phyloP scores from a whole-genome alignment of 1,140 invertebrate species.

The Magallana angulata region DNA sequence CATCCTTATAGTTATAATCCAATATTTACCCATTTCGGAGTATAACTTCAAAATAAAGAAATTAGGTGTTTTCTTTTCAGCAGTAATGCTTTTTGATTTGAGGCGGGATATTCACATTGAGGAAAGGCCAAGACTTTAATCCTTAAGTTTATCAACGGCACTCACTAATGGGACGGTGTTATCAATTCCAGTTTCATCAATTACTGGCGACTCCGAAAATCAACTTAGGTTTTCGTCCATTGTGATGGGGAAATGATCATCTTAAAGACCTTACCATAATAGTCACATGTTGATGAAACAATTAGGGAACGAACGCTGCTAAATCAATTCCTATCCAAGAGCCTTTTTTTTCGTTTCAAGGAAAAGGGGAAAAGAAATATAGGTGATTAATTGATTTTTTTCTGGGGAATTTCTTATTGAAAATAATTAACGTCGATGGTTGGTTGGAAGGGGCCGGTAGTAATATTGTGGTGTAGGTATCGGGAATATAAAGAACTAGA shows the following conservation, averaged over 20 bases:
- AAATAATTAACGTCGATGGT: background rate
- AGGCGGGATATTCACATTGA: background rate
- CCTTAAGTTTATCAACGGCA: background rate
- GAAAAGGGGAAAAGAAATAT: background rate
- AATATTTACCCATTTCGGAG: too few relatives aligned
- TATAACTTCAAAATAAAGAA: too few relatives aligned
- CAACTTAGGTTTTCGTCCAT: constrained; percentile 31
- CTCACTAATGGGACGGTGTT: background rate
- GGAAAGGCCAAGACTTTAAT: background rate
- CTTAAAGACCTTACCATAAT: background rate
- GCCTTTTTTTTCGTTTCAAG: background rate
- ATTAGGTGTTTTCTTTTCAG: too few relatives aligned
- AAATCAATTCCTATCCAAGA: constrained; percentile 30
- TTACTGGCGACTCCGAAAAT: constrained; percentile 18
- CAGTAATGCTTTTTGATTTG: too few relatives aligned
- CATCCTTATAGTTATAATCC: too few relatives aligned
- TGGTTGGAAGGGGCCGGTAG: background rate
- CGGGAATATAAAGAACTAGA: too few relatives aligned
- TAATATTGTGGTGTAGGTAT: too few relatives aligned
- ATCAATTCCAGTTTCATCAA: constrained; percentile 34
- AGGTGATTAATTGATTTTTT: constrained; percentile 5
- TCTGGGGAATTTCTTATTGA: constrained; percentile 11
- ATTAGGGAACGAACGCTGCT: background rate
- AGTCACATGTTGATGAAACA: constrained; percentile 28
- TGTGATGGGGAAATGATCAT: constrained; percentile 27